These are phyloP conservation scores for Porites cylindrica DNA, from an alignment of 92 coral and sea anemone genomes.

Conservation along the genomic window DNA sequence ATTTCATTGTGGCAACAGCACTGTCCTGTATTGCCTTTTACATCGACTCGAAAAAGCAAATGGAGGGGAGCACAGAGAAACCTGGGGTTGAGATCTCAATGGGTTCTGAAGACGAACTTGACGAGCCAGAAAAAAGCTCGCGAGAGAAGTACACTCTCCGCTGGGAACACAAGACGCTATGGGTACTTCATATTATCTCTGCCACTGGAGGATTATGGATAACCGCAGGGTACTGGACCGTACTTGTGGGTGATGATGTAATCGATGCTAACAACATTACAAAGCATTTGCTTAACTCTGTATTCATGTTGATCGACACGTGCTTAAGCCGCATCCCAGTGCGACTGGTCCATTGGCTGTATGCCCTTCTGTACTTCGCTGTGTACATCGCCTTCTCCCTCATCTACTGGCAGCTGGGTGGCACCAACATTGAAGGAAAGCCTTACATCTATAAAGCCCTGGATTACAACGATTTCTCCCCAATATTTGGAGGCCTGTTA, in stretches of 20 bases:
- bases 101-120: neutral
- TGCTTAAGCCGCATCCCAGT: slow-evolving; percentile 62
- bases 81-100: slow-evolving; percentile 9
- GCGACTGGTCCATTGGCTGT: slow-evolving; percentile 72
- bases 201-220: slow-evolving; percentile 65
- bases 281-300: slow-evolving; percentile 78
- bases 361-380: slow-evolving; percentile 49
- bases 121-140: neutral
- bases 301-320: slow-evolving; percentile 70
- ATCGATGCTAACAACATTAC: slow-evolving; percentile 68
- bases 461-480: slow-evolving; percentile 51
- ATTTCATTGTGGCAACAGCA: slow-evolving; percentile 70
- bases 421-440: slow-evolving; percentile 64
- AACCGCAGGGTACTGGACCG: slow-evolving; percentile 77
- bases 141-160: slow-evolving; percentile 30
- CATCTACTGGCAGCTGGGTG: slow-evolving; percentile 76
- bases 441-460: slow-evolving; percentile 71
- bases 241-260: slow-evolving; percentile 40
- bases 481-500: slow-evolving; percentile 2
- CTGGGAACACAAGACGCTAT: slow-evolving; percentile 72
- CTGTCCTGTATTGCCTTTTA: slow-evolving; percentile 62
- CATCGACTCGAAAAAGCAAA: slow-evolving; percentile 11
- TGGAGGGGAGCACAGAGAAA: neutral
- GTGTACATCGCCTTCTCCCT: slow-evolving; percentile 65
- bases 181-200: slow-evolving; percentile 71